Evolutionary conservation across 1,140 invertebrate genomes (phyloP).

Genomic region (Caenorhabditis tropicalis): DNA sequence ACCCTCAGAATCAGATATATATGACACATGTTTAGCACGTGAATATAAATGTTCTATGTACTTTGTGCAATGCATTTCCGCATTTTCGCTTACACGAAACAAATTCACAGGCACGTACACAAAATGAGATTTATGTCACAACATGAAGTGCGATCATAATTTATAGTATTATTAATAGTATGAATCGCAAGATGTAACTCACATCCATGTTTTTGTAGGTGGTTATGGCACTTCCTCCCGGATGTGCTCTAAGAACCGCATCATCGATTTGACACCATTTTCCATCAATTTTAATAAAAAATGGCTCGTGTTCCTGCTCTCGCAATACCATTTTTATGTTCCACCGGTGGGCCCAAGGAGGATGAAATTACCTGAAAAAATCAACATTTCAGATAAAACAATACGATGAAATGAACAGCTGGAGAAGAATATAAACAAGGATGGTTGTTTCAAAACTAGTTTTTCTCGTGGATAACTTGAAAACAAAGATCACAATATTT

Average conservation of each 20-base stretch:
- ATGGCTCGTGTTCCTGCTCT: slow-evolving; percentile 59
- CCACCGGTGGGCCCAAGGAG: not conserved
- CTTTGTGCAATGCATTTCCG: not conserved
- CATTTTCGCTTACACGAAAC: not conserved
- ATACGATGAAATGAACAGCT: not conserved
- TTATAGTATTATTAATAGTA: not conserved
- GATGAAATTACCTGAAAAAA: not conserved
- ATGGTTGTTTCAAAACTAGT: not conserved
- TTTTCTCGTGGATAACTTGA: not conserved
- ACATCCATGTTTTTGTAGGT: slow-evolving; percentile 67
- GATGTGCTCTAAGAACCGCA: slow-evolving; percentile 63
- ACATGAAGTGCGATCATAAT: not conserved
- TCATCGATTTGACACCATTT: slow-evolving; percentile 66
- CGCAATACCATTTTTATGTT: slow-evolving; percentile 59
- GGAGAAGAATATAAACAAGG: not conserved
- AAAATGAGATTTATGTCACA: not conserved
- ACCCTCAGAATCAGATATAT: not conserved
- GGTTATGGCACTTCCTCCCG: slow-evolving; percentile 68
- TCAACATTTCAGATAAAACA: not conserved
- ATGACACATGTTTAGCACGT: not conserved
- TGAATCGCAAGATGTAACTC: not conserved
- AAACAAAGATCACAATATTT: not conserved
- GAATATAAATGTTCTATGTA: not conserved
- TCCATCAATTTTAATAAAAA: slow-evolving; percentile 69
- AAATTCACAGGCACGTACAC: slow-evolving; percentile 28